Percentiles rank a stretch among this genome's conserved stretches.
Evolutionary conservation across 1,140 invertebrate genomes (phyloP).

Genomic region (honey bee (Apis mellifera)): DNA sequence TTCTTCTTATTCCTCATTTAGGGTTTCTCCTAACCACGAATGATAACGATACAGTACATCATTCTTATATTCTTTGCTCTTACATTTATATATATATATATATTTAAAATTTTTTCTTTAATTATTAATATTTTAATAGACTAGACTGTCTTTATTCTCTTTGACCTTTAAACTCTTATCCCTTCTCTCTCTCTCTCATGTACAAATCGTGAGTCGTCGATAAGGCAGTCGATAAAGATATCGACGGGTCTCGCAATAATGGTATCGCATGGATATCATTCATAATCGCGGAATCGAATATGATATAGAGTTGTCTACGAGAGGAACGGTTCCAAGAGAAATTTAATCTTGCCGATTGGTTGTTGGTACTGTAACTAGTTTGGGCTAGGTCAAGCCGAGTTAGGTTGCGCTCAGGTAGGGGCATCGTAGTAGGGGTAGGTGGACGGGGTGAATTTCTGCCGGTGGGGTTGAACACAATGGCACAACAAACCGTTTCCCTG

Average conservation of each 20-base stretch:
- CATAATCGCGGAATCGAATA: constrained; percentile 42
- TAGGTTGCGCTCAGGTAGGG: constrained; percentile 36
- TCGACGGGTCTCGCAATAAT: too few relatives aligned
- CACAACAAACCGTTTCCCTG: constrained; percentile 77
- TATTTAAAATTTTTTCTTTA: too few relatives aligned
- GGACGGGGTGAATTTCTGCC: constrained; percentile 33
- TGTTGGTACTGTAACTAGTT: constrained; percentile 15
- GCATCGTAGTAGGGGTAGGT: neutral
- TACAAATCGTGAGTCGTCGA: too few relatives aligned
- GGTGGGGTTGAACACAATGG: constrained; percentile 55
- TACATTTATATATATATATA: neutral
- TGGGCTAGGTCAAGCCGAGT: constrained; percentile 65
- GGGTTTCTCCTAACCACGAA: neutral
- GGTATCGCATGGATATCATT: constrained; percentile 3
- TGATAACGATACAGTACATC: neutral
- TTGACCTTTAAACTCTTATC: too few relatives aligned
- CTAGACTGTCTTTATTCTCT: too few relatives aligned
- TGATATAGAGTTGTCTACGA: neutral
- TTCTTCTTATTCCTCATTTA: neutral
- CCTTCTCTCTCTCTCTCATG: too few relatives aligned
- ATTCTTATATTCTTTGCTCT: neutral
- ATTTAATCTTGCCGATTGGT: constrained; percentile 7
- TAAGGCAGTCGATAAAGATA: too few relatives aligned
- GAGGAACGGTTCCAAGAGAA: constrained; percentile 16
- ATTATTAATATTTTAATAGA: too few relatives aligned